Evolutionary conservation across 2,888 invertebrate genomes (phyloP).

Genomic region (Rotaria magnacalcarata): DNA sequence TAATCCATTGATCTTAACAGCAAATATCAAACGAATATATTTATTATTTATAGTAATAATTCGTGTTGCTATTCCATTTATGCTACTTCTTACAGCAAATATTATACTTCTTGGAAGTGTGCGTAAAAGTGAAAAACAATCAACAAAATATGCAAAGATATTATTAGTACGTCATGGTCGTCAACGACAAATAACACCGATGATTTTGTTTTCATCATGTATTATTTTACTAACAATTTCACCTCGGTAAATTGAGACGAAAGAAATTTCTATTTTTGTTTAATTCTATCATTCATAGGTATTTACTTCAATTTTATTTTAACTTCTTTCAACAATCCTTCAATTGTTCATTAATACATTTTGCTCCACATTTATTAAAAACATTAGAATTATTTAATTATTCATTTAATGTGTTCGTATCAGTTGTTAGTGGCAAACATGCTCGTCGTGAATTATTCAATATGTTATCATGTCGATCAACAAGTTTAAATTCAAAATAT

Average conservation of each 20-base stretch:
- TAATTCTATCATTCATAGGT: not conserved
- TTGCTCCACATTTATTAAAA: constrained; percentile 4
- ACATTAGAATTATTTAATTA: not conserved
- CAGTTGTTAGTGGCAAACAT: not conserved
- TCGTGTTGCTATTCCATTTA: constrained; percentile 1
- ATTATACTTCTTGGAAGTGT: not conserved
- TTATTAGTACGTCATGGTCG: not conserved
- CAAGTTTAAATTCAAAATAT: not conserved
- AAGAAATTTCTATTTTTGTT: not conserved
- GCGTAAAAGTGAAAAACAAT: not conserved
- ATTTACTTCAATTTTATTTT: not conserved
- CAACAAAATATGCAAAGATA: not conserved
- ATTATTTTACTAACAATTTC: not conserved
- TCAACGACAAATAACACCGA: not conserved
- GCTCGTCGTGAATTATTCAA: not conserved
- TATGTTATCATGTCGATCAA: not conserved
- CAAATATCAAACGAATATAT: not conserved
- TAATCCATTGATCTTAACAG: not conserved
- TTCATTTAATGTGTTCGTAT: not conserved
- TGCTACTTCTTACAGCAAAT: not conserved
- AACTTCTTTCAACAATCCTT: not conserved
- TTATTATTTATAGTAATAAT: not conserved
- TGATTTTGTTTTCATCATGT: constrained; percentile 1
- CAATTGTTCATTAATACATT: not conserved
- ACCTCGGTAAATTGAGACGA: not conserved